These are phyloP conservation scores for Hemicordylus capensis DNA, from an alignment of 2,113 vertebrate species.

Conservation along the genomic window DNA sequence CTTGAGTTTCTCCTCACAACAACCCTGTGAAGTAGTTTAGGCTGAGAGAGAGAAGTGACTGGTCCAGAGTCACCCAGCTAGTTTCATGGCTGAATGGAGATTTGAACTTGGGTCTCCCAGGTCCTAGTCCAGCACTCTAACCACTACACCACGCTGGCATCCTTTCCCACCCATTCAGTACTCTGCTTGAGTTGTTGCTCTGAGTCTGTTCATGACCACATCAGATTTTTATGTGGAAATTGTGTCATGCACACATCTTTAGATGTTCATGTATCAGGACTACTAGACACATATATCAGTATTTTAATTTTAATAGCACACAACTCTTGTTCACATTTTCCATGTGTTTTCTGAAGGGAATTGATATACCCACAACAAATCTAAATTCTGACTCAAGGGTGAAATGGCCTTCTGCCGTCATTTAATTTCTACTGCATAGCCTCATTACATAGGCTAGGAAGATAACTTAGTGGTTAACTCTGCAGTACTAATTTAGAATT, in stretches of 20 bases:
- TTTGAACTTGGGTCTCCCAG: too few species aligned
- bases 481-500: conserved; percentile 12
- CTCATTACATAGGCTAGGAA: background rate
- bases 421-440: conserved; percentile 39
- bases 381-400: background rate
- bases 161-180: background rate
- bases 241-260: too few species aligned
- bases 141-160: too few species aligned
- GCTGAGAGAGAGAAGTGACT: too few species aligned
- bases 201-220: background rate
- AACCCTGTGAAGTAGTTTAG: too few species aligned
- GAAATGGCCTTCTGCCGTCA: background rate
- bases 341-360: background rate
- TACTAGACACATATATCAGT: too few species aligned
- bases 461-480: conserved; percentile 40
- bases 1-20: too few species aligned
- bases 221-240: too few species aligned
- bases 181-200: background rate
- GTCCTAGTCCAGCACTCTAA: too few species aligned
- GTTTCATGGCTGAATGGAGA: too few species aligned
- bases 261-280: too few species aligned
- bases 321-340: background rate
- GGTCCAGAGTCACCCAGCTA: too few species aligned
- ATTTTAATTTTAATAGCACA: background rate
- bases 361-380: background rate